Evolutionary conservation across 2,888 invertebrate genomes (phyloP).

Genomic region (Zaprionus obscuricornis): DNA sequence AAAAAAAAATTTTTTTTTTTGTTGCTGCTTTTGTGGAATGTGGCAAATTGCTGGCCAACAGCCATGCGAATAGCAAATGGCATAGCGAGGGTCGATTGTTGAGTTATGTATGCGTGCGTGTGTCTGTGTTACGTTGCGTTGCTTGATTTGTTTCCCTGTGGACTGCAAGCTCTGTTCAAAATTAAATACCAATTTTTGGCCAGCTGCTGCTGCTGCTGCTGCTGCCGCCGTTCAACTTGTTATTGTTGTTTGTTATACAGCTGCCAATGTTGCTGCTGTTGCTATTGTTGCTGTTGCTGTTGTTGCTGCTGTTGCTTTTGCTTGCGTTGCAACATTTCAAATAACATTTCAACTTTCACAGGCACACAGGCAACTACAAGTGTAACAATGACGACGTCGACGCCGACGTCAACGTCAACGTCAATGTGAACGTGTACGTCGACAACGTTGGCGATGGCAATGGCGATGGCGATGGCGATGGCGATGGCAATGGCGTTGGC

Average conservation of each 20-base stretch:
- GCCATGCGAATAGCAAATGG: background rate
- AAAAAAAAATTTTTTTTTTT: too few relatives aligned
- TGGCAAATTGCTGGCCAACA: conserved; percentile 40
- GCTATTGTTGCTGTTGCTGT: conserved; percentile 17
- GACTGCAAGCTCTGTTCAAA: conserved; percentile 68
- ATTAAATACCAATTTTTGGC: conserved; percentile 76
- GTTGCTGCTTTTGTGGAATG: conserved; percentile 30
- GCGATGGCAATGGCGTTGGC: conserved; percentile 21
- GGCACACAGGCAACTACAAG: conserved; percentile 51
- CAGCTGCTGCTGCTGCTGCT: conserved; percentile 36
- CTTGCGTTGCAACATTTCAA: conserved; percentile 70
- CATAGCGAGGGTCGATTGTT: conserved; percentile 20
- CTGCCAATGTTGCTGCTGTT: conserved; percentile 11
- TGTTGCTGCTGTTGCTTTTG: conserved; percentile 31
- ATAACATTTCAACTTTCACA: conserved; percentile 74
- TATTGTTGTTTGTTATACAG: conserved; percentile 27
- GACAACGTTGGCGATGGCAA: background rate
- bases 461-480: conserved; percentile 4
- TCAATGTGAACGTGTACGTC: background rate
- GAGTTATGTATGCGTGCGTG: too few relatives aligned
- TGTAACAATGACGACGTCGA: conserved; percentile 8
- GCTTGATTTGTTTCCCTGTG: conserved; percentile 54
- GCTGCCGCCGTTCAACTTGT: conserved; percentile 16
- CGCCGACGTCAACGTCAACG: conserved; percentile 17
- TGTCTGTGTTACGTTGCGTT: conserved; percentile 27